phyloP scores from a whole-genome alignment of 2,888 invertebrate species.

The Lasiommata megera region DNA sequence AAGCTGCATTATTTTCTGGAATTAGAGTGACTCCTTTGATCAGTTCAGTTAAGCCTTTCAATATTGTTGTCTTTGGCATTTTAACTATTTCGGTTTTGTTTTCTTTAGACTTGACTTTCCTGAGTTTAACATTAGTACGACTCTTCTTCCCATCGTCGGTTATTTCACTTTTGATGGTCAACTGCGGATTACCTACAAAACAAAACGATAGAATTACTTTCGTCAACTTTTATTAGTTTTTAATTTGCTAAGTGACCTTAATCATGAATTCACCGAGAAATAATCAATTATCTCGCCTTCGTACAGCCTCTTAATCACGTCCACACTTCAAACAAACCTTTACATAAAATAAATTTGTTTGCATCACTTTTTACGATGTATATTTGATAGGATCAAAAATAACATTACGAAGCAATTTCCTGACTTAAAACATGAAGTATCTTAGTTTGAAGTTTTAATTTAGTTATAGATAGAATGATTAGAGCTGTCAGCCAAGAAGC shows the following conservation, averaged over 20 bases:
- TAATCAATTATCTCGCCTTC: too few relatives aligned
- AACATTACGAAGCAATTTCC: too few relatives aligned
- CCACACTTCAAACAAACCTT: too few relatives aligned
- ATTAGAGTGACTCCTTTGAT: background rate
- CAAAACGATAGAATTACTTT: constrained; percentile 17
- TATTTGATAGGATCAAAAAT: too few relatives aligned
- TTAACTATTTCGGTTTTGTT: background rate
- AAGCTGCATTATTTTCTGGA: background rate
- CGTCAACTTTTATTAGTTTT: background rate
- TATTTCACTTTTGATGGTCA: constrained; percentile 11
- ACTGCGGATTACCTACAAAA: constrained; percentile 16
- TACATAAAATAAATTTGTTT: too few relatives aligned
- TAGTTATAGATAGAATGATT: too few relatives aligned
- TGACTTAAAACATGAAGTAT: too few relatives aligned
- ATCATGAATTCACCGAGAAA: too few relatives aligned
- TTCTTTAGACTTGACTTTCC: background rate
- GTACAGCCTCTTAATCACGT: too few relatives aligned
- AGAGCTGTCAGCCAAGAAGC: too few relatives aligned
- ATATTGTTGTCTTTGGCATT: background rate
- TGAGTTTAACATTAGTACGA: background rate
- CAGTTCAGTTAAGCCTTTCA: constrained; percentile 8
- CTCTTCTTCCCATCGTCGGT: constrained; percentile 9
- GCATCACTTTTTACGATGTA: too few relatives aligned
- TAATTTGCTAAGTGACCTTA: background rate
- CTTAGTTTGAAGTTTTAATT: too few relatives aligned